These are phyloP conservation scores for Hedychridium roseum DNA, from an alignment of 2,888 invertebrate species.

Conservation along the genomic window DNA sequence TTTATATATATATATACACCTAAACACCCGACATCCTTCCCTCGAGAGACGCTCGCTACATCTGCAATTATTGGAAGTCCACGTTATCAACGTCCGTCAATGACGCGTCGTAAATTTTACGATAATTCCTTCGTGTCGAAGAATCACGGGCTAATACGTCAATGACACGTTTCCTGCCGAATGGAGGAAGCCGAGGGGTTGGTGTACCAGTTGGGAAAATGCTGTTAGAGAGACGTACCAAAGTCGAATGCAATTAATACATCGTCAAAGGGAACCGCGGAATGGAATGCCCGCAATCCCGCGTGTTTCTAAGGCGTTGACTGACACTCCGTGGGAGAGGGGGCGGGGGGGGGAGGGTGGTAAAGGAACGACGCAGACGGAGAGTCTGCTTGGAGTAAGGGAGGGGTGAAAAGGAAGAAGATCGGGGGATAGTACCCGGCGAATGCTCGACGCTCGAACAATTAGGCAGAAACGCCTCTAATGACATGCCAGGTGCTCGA, in stretches of 20 bases:
- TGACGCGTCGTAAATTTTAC: too few relatives aligned
- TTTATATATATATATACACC: too few relatives aligned
- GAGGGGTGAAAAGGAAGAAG: constrained; percentile 17
- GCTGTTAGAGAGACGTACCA: constrained; percentile 46
- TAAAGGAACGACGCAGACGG: constrained; percentile 3
- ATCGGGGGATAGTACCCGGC: constrained; percentile 12
- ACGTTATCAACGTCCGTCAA: too few relatives aligned
- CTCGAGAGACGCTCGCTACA: too few relatives aligned
- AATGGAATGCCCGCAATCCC: constrained; percentile 32
- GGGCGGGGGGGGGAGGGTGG: constrained; percentile 1
- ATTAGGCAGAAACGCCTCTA: constrained; percentile 39
- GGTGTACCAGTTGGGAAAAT: too few relatives aligned
- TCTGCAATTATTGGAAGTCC: too few relatives aligned
- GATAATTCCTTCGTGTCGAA: too few relatives aligned
- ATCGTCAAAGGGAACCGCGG: constrained; percentile 44
- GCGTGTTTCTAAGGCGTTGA: constrained; percentile 25
- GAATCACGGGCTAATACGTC: too few relatives aligned
- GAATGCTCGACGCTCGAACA: constrained; percentile 31
- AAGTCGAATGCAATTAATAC: constrained; percentile 53
- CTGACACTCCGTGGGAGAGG: constrained; percentile 22
- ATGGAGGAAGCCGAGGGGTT: too few relatives aligned
- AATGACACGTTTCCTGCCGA: too few relatives aligned
- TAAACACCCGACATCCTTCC: too few relatives aligned
- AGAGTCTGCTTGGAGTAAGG: constrained; percentile 16
- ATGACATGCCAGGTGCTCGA: constrained; percentile 33